Conservation (phyloP, 2,888 invertebrate genomes). For the Xestia rhomboidea region DNA sequence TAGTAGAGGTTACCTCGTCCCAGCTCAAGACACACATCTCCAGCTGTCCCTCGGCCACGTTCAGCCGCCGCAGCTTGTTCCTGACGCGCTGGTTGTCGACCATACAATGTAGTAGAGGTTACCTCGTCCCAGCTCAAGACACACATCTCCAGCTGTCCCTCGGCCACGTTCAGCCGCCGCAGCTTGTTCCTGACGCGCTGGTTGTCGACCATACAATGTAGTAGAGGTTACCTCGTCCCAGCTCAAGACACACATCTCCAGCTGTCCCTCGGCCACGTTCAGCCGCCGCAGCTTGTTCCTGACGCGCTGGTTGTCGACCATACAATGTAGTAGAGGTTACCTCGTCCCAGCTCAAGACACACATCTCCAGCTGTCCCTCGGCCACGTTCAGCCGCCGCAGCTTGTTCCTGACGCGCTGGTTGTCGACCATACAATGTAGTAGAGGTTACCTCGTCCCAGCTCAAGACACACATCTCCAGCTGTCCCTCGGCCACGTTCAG, state of each 20-base stretch:
- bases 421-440: background rate
- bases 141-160: slow-evolving; percentile 77
- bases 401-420: too few relatives aligned
- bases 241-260: slow-evolving; percentile 79
- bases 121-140: slow-evolving; percentile 83
- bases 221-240: slow-evolving; percentile 78
- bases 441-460: slow-evolving; percentile 79
- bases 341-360: slow-evolving; percentile 83
- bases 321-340: slow-evolving; percentile 41
- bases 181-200: too few relatives aligned
- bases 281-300: slow-evolving; percentile 76
- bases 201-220: background rate
- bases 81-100: too few relatives aligned
- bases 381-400: slow-evolving; percentile 76
- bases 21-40: slow-evolving; percentile 81
- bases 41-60: slow-evolving; percentile 72
- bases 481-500: slow-evolving; percentile 75
- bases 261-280: slow-evolving; percentile 72
- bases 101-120: background rate
- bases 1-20: slow-evolving; percentile 74
- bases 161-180: slow-evolving; percentile 74
- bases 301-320: too few relatives aligned
- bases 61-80: slow-evolving; percentile 76
- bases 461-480: slow-evolving; percentile 79
- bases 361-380: slow-evolving; percentile 75